A percentile compares a stretch with the other conserved stretches of the same genome.
phyloP scores from a whole-genome alignment of 2,888 invertebrate species.

The Lymantria dispar region DNA sequence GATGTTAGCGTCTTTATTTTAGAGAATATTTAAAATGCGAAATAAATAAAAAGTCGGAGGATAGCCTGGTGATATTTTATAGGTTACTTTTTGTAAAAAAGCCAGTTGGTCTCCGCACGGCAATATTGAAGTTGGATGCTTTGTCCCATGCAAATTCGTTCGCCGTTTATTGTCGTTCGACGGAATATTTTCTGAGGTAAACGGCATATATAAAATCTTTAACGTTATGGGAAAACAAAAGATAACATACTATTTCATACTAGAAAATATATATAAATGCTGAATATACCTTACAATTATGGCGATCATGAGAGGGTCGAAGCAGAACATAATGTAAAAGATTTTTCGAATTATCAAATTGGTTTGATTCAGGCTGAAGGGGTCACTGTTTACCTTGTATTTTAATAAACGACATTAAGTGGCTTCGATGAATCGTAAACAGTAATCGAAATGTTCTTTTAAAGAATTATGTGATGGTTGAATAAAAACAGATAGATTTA shows the following conservation, averaged over 20 bases:
- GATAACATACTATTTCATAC: neutral
- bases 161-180: constrained; percentile 55
- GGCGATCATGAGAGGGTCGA: too few relatives aligned
- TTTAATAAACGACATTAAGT: too few relatives aligned
- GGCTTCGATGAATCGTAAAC: too few relatives aligned
- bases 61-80: constrained; percentile 5
- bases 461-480: too few relatives aligned
- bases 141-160: constrained; percentile 65
- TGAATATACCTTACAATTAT: too few relatives aligned
- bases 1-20: neutral
- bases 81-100: constrained; percentile 18
- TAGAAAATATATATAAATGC: too few relatives aligned
- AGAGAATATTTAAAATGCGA: neutral
- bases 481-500: too few relatives aligned
- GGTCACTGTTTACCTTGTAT: too few relatives aligned
- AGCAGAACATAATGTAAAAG: too few relatives aligned
- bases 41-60: neutral
- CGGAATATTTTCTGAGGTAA: constrained; percentile 46
- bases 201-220: constrained; percentile 26
- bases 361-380: too few relatives aligned
- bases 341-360: too few relatives aligned
- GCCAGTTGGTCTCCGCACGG: constrained; percentile 36
- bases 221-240: neutral
- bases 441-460: too few relatives aligned
- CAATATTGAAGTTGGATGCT: constrained; percentile 61